phyloP scores from a whole-genome alignment of 2,797 vertebrate genomes.

The Coracias cyanogaster region DNA sequence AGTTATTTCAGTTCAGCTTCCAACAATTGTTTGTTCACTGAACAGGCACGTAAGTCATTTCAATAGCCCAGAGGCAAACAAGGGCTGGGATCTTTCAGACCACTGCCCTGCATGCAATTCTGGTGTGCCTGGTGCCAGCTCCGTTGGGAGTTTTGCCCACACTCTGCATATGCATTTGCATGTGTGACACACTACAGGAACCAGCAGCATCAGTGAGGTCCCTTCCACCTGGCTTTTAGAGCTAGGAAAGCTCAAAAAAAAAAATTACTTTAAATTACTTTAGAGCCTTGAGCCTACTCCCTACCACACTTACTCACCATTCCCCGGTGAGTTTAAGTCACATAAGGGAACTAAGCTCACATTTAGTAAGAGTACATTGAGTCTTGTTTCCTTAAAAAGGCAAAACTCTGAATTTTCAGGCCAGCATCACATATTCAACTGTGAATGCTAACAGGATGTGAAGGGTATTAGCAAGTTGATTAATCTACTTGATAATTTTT shows the following conservation, averaged over 20 bases:
- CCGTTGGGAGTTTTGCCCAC: neutral
- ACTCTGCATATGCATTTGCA: rapidly evolving
- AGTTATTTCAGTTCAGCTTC: neutral
- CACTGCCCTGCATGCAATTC: neutral
- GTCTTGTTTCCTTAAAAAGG: neutral
- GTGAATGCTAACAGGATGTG: neutral
- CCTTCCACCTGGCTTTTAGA: neutral
- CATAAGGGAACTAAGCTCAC: neutral
- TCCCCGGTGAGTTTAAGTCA: neutral
- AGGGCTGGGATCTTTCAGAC: neutral
- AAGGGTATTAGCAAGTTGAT: neutral
- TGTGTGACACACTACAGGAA: neutral
- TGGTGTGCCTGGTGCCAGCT: neutral
- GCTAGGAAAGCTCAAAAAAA: neutral
- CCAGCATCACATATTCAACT: neutral
- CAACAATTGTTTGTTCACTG: neutral
- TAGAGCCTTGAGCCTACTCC: neutral
- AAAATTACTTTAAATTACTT: neutral
- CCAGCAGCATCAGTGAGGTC: neutral
- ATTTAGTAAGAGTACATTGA: neutral
- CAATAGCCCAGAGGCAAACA: neutral
- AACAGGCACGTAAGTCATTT: neutral
- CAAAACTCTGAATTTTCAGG: neutral
- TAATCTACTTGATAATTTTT: neutral
- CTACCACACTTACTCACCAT: neutral